Conservation (phyloP, 2,113 vertebrate species). For the Podilymbus podiceps region DNA sequence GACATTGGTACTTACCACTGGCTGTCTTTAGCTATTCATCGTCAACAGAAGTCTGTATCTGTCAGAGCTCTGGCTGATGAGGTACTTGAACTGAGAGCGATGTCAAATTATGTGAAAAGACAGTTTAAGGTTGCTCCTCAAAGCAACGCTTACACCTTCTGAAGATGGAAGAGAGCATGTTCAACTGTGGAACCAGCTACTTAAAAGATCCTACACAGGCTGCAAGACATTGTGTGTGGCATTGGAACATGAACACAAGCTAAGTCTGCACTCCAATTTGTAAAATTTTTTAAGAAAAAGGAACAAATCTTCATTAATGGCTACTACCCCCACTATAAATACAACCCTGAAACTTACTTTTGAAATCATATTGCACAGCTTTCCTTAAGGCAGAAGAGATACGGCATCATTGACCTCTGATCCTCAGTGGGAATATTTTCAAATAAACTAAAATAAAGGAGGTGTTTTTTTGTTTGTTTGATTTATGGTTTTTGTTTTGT, state of each 20-base stretch:
- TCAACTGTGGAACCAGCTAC: neutral
- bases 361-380: neutral
- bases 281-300: neutral
- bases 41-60: neutral
- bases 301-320: neutral
- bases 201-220: neutral
- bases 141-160: neutral
- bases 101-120: neutral
- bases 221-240: neutral
- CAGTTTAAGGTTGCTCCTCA: neutral
- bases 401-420: neutral
- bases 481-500: too few species aligned
- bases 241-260: neutral
- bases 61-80: neutral
- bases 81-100: neutral
- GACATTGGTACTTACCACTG: neutral
- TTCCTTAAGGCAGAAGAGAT: neutral
- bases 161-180: neutral
- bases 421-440: neutral
- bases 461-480: accelerated
- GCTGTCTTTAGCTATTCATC: neutral
- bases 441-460: neutral
- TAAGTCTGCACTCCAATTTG: neutral
- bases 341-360: neutral
- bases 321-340: neutral